Base-by-base conservation (phyloP, 2,113 vertebrate species). In the Dolichallabes microphthalmus region DNA sequence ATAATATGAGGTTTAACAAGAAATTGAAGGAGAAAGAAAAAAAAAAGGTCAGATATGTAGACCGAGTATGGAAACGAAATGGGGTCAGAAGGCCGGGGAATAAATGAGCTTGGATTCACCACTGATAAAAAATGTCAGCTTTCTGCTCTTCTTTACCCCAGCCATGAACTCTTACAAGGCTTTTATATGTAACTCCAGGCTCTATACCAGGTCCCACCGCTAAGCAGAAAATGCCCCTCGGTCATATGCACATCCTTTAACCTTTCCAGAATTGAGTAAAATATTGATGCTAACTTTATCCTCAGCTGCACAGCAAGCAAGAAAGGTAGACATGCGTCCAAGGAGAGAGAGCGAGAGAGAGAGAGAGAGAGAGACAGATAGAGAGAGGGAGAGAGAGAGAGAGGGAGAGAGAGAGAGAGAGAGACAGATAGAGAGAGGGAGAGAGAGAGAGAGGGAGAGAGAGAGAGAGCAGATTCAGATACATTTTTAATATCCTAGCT, bases 401-500 rank as follows among this genome's bases (percentile, higher is more conserved):
- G 75, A 71, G 68, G 73, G 53, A 78, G 25, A 78, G 75, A 77
- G 68, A 22, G 64, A 80, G 60, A 78, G 25, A 78, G 75, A 77
- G 68, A 22, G 64, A 80, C n/a, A n/a, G n/a, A n/a, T n/a, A n/a
- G 60, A 78, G 53, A 78, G 25, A 78, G 75, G 71, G 68, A 22
- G 64, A 80, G 60, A 78, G 25, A 78, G 75, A 77, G 68, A 22
- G 64, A 80, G 60, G 73, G 45, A 45, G 45, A 45, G 45, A 22
- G 64, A 80, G 60, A 78, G 25, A 78, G 75, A 71, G 68, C 52
- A 55, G 66, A 85, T 85, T 53, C 69, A 50, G 45, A 61, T 83
- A 75, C 80, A 83, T 83, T 83, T 83, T 85, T 80, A 80, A 85
- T 82, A 73, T 27, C 58, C 32, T 5, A n/a, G 80, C 85, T 82